Evolutionary conservation across 2,113 vertebrate species (phyloP).

Genomic region (Perca schrenkii): DNA sequence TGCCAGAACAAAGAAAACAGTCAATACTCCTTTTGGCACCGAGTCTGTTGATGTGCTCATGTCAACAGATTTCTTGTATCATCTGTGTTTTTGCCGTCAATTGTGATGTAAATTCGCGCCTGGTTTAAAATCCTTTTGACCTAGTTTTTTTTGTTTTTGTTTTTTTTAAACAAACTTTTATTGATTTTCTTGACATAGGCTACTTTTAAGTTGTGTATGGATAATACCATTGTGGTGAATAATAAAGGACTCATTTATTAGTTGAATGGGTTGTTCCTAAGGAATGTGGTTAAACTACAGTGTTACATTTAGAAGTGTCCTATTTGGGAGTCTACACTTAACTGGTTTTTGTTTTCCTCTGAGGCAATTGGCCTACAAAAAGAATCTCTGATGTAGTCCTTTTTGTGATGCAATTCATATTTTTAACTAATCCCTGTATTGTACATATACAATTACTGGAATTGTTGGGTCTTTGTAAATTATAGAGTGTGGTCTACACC

Average conservation of each 20-base stretch:
- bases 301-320: not conserved
- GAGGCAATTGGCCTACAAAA: not conserved
- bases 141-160: no score
- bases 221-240: not conserved
- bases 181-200: no score
- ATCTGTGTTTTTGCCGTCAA: not conserved
- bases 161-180: no score
- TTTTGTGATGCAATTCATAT: not conserved
- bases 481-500: no score
- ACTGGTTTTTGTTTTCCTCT: constrained; percentile 14
- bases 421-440: not conserved
- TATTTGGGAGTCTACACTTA: not conserved
- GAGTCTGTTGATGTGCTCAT: not conserved
- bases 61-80: not conserved
- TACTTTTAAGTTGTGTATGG: no score
- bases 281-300: constrained; percentile 42
- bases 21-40: not conserved
- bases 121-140: not conserved
- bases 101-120: not conserved
- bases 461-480: no score
- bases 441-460: no score
- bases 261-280: not conserved
- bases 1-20: not conserved
- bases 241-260: not conserved
- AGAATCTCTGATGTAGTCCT: not conserved